phyloP scores from a whole-genome alignment of 2,888 invertebrate genomes.

The Desoria tigrina region DNA sequence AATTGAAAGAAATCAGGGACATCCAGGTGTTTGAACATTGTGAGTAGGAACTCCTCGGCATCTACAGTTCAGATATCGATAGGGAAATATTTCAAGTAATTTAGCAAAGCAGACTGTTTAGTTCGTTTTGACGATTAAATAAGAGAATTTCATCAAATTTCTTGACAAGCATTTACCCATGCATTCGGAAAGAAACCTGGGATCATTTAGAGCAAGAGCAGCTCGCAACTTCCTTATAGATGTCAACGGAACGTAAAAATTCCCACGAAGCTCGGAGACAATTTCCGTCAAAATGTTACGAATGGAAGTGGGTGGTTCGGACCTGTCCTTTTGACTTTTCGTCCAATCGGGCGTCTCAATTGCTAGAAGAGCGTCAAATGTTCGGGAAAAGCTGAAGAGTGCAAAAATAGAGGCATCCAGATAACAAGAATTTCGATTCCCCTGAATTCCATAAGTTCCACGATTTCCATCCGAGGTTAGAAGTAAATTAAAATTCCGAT shows the following conservation, averaged over 20 bases:
- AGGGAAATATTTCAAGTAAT: too few species aligned
- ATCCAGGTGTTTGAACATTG: background rate
- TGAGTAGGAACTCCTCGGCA: constrained; percentile 6
- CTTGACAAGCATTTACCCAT: background rate
- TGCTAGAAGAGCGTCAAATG: background rate
- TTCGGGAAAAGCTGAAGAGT: background rate
- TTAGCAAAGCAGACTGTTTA: too few species aligned
- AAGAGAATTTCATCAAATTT: too few species aligned
- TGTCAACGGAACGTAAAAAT: too few species aligned
- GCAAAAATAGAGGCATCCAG: background rate
- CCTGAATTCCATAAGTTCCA: constrained; percentile 2
- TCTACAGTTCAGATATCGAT: background rate
- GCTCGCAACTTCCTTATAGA: background rate
- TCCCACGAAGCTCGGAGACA: too few species aligned
- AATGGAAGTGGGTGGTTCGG: too few species aligned
- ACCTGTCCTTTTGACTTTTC: too few species aligned
- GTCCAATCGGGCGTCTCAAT: too few species aligned
- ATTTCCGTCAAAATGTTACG: too few species aligned
- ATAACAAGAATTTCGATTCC: constrained; percentile 9
- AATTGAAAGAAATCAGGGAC: constrained; percentile 3
- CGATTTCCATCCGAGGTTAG: too few species aligned
- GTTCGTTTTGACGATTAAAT: too few species aligned
- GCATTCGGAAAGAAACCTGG: background rate
- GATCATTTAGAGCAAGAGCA: background rate
- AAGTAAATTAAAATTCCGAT: too few species aligned